Evolutionary conservation across 2,797 vertebrate species (phyloP).

Genomic region (Pterois miles): DNA sequence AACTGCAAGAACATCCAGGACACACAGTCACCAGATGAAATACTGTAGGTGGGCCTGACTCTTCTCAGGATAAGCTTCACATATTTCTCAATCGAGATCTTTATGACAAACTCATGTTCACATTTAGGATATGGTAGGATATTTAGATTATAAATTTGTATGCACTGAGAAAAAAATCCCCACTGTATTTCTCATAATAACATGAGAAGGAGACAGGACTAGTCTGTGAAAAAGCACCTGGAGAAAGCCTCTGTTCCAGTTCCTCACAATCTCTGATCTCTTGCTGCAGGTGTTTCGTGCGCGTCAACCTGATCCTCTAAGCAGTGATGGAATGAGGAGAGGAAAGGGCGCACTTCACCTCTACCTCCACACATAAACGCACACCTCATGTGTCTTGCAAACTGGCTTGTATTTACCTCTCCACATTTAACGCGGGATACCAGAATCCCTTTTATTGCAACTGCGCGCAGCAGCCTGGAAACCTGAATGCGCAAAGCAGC

Average conservation of each 20-base stretch:
- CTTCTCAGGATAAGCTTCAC: background rate
- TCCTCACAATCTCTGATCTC: background rate
- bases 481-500: constrained; percentile 19
- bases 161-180: background rate
- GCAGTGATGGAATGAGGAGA: background rate
- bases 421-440: background rate
- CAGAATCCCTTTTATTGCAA: background rate
- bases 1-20: background rate
- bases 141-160: background rate
- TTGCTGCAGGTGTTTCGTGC: constrained; percentile 27
- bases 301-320: background rate
- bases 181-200: background rate
- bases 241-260: background rate
- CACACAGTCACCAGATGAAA: background rate
- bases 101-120: background rate
- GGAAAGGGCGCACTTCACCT: background rate
- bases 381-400: background rate
- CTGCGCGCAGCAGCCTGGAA: constrained; percentile 12
- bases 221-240: background rate
- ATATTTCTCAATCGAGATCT: background rate
- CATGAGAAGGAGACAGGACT: background rate
- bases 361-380: background rate
- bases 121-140: background rate
- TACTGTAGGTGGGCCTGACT: background rate
- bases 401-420: no score